Percentiles rank a stretch among this genome's conserved stretches.
Evolutionary conservation across 2,888 invertebrate genomes (phyloP).

Genomic region (Polyommatus icarus): DNA sequence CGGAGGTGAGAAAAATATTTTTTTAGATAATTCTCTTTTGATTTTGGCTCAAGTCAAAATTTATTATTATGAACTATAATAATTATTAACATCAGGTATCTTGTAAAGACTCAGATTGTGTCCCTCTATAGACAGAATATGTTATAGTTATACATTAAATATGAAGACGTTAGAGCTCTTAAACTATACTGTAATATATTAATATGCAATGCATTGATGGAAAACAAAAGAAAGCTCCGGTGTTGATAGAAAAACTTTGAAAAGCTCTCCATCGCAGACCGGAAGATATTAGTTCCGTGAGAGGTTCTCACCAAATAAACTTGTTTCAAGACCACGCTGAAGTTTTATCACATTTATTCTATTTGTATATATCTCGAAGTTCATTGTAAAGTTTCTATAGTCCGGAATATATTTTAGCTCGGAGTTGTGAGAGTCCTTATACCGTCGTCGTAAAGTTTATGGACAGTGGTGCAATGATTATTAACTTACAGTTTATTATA

Average conservation of each 20-base stretch:
- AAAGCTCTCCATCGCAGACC: constrained; percentile 38
- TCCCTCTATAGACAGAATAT: no score
- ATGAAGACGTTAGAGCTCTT: no score
- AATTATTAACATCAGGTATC: no score
- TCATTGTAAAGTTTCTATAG: constrained; percentile 4
- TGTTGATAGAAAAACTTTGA: constrained; percentile 43
- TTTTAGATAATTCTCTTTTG: no score
- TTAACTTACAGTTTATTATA: no score
- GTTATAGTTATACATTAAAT: no score
- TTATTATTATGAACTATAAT: no score
- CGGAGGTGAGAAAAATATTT: no score
- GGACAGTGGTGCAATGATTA: no score
- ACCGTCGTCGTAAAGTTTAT: background rate
- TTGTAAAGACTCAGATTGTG: no score
- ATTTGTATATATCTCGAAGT: constrained; percentile 15
- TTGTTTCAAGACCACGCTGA: constrained; percentile 44
- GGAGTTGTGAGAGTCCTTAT: background rate
- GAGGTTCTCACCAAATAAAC: constrained; percentile 47
- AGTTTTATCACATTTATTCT: constrained; percentile 44
- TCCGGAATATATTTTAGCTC: background rate
- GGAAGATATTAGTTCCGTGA: constrained; percentile 45
- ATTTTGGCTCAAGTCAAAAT: no score
- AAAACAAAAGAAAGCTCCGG: constrained; percentile 17
- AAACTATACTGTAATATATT: background rate
- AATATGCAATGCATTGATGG: background rate